Evolutionary conservation across 1,140 invertebrate genomes (phyloP), one percentile per base, ranked within the genome.

Genomic region (Druon quercuslanigerum): DNA sequence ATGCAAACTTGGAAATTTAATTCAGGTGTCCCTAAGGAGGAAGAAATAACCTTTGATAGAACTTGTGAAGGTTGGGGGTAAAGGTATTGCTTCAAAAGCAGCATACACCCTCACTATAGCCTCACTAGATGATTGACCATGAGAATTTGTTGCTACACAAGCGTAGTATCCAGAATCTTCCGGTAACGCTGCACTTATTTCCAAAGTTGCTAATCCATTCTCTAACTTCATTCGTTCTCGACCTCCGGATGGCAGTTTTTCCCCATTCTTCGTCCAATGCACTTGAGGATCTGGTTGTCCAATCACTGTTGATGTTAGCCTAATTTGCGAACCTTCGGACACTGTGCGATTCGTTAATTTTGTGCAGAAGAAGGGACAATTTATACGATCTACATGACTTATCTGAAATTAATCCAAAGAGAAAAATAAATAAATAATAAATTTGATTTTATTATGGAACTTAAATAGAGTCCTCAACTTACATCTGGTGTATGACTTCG

Each of bases 301-400:
- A 71, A 98, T 93, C 1, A 98, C 94, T 75, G 95, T 95, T 86
- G 97, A 98, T 4, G 95, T 95, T n/a, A 99, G 89, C 84, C 95
- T 95, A 2, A 97, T 94, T 79, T 93, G 92, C 33, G 94, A 95
- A 12, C 94, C 94, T 84, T 94, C 94, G 0, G 94, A 94, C 2
- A 95, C 94, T 5, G 95, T 95, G 79, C 95, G 93, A 86, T 97
- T 95, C 3, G 94, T 95, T 51, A 98, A 88, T 75, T 94, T 93
- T n/a, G 94, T 96, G 52, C 95, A 96, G 88, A 98, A 98, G 7
- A 94, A 92, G 7, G 97, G 97, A 88, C 95, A 95, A 76, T 93
- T 92, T 79, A 92, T 93, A 40, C 90, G 88, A 88, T 93, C 91
- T 79, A 74, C 20, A n/a, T 51, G 71, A 17, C 71, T 73, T 72